Percentiles rank a stretch among this genome's conserved stretches.
phyloP scores from a whole-genome alignment of 2,888 invertebrate species.

The Lepidochitona cinerea region DNA sequence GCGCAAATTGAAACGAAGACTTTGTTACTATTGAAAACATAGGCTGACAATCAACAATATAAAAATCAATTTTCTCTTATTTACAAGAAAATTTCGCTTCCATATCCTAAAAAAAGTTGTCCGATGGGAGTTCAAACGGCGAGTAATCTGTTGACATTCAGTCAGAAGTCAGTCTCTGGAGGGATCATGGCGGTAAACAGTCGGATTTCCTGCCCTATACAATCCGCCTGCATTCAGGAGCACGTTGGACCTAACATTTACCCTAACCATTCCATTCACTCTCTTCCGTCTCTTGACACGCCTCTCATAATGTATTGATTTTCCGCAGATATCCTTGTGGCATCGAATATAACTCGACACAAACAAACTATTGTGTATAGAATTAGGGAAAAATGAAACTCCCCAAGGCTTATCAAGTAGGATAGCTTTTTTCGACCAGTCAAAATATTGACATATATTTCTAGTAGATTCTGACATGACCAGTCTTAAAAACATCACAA shows the following conservation, averaged over 20 bases:
- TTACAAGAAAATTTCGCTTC: neutral
- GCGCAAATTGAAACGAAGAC: too few species aligned
- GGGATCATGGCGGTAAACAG: neutral
- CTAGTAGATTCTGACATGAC: neutral
- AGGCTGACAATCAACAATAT: neutral
- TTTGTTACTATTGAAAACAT: neutral
- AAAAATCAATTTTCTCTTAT: neutral
- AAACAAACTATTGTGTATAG: neutral
- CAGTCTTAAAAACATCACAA: neutral
- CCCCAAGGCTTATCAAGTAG: too few species aligned
- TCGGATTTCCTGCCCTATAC: neutral
- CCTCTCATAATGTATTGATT: constrained; percentile 6
- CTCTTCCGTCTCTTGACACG: neutral
- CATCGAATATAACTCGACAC: neutral
- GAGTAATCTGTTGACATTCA: constrained; percentile 5
- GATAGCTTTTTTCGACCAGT: neutral
- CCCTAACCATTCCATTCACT: neutral
- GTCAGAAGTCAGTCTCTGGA: neutral
- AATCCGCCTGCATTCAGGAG: neutral
- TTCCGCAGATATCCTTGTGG: neutral
- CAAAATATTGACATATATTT: neutral
- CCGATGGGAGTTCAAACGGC: neutral
- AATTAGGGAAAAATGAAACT: too few species aligned
- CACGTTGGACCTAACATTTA: neutral
- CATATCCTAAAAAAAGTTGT: too few species aligned